Conservation (phyloP, 2,113 vertebrate species). For the Crotophaga sulcirostris region DNA sequence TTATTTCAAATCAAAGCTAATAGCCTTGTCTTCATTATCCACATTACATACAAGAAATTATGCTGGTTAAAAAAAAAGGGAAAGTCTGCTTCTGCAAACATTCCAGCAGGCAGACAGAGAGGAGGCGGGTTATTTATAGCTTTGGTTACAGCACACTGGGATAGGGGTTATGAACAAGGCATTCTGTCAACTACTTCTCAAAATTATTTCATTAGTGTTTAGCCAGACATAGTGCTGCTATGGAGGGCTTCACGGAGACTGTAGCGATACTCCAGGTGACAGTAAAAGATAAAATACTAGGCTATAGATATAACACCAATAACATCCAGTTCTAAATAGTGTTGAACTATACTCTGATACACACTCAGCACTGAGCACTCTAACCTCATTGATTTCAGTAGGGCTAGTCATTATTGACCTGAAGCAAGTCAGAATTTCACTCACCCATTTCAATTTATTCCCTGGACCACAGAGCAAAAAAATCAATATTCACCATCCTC, state of each 20-base stretch:
- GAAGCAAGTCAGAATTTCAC: not conserved
- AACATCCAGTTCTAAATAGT: not conserved
- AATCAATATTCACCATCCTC: not conserved
- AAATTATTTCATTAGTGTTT: not conserved
- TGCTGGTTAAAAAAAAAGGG: not conserved
- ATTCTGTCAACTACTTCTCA: not conserved
- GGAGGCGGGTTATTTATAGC: not conserved
- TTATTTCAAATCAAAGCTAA: not conserved
- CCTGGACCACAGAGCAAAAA: not conserved
- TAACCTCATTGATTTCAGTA: not conserved
- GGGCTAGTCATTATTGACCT: not conserved
- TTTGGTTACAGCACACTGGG: not conserved
- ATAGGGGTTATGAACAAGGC: not conserved
- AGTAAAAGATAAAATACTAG: not conserved
- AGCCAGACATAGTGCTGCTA: not conserved
- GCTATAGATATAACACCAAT: accelerated
- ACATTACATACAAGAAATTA: not conserved
- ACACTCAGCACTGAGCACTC: not conserved
- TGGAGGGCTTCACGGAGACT: not conserved
- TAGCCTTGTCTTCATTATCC: not conserved
- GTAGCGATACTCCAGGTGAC: not conserved
- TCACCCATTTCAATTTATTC: not conserved
- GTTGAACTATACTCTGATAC: not conserved
- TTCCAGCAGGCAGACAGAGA: not conserved
- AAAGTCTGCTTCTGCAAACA: not conserved